Percentiles rank a stretch among this genome's conserved stretches.
Conservation (phyloP, 92 coral and sea anemone genomes). For the Porites rus region DNA sequence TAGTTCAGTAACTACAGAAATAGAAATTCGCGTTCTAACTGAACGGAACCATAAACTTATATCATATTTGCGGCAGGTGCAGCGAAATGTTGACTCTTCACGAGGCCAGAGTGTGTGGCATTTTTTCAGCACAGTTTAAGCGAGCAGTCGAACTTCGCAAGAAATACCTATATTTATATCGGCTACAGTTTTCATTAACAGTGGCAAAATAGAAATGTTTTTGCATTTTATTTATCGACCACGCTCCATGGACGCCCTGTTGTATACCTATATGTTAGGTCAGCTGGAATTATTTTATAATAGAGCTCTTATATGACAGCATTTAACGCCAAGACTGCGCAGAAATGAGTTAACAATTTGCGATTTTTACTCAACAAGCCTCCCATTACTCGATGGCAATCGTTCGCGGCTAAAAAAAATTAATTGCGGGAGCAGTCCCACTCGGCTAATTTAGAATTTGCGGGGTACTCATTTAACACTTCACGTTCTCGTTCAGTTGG, state of each 20-base stretch:
- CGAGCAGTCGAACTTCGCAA: not conserved
- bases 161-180: not conserved
- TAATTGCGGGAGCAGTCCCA: not conserved
- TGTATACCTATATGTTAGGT: slow-evolving; percentile 78
- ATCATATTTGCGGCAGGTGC: slow-evolving; percentile 33
- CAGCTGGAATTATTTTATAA: slow-evolving; percentile 78
- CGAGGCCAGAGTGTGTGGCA: not conserved
- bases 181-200: slow-evolving; percentile 45
- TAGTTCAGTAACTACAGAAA: not conserved
- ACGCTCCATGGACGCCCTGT: slow-evolving; percentile 64
- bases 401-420: not conserved
- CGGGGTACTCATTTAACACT: not conserved
- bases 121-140: not conserved
- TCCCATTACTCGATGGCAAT: slow-evolving; percentile 15
- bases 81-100: not conserved
- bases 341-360: slow-evolving; percentile 40
- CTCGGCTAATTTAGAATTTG: slow-evolving; percentile 4
- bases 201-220: slow-evolving; percentile 69
- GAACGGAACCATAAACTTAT: slow-evolving; percentile 21
- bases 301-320: slow-evolving; percentile 70
- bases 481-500: slow-evolving; percentile 26
- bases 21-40: not conserved
- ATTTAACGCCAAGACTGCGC: not conserved
- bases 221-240: slow-evolving; percentile 63
- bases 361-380: slow-evolving; percentile 24